These are phyloP conservation scores for Lepisosteus oculatus DNA, from an alignment of 2,113 vertebrate genomes.

Conservation along the genomic window DNA sequence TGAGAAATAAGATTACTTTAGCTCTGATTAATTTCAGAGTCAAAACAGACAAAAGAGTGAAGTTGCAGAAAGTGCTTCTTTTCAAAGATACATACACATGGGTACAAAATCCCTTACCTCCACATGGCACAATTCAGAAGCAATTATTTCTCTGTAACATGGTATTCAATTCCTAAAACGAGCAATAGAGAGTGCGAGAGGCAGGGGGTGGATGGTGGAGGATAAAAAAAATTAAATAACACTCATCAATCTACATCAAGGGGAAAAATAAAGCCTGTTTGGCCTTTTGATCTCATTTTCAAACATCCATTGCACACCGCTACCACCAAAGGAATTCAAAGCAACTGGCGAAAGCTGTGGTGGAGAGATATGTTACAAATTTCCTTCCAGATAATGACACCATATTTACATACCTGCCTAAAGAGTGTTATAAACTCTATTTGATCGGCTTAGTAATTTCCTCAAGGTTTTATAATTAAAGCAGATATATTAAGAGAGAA, in stretches of 20 bases:
- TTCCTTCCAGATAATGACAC: not conserved
- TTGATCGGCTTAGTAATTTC: constrained; percentile 1
- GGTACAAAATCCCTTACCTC: not conserved
- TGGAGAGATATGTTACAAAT: not conserved
- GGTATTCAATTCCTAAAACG: not conserved
- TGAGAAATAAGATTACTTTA: too few species aligned
- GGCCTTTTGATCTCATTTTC: constrained; percentile 12
- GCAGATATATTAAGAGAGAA: too few species aligned
- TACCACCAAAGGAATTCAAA: not conserved
- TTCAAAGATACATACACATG: not conserved
- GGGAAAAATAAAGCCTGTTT: not conserved
- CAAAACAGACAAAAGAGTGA: too few species aligned
- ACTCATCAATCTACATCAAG: constrained; percentile 7
- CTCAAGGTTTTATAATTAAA: too few species aligned
- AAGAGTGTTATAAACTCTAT: not conserved
- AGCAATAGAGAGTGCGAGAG: not conserved
- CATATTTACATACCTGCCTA: not conserved
- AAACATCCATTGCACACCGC: not conserved
- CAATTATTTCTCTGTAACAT: not conserved
- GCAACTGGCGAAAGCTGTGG: not conserved
- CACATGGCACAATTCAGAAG: not conserved
- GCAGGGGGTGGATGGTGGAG: not conserved
- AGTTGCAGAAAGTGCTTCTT: not conserved
- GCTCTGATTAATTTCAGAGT: too few species aligned
- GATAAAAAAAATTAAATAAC: not conserved